Conservation (phyloP, 2,888 invertebrate genomes). For the Sialis lutaria region DNA sequence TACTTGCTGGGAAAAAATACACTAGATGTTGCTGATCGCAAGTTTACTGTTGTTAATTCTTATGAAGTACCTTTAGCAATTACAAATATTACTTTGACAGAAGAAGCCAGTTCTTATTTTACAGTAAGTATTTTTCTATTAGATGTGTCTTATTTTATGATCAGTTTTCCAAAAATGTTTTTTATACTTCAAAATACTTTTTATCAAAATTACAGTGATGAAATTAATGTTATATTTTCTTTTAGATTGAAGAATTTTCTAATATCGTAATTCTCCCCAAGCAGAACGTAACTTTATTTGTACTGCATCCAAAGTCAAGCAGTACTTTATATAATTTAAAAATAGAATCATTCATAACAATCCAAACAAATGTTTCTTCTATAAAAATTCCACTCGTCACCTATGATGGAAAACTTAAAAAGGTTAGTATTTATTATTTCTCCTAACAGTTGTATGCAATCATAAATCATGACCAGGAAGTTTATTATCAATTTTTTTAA, state of each 20-base stretch:
- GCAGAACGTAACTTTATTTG: conserved; percentile 36
- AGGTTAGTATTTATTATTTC: conserved; percentile 20
- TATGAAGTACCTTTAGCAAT: conserved; percentile 57
- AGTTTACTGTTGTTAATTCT: conserved; percentile 48
- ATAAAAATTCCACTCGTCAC: conserved; percentile 51
- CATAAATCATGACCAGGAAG: conserved; percentile 11
- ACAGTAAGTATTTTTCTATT: conserved; percentile 25
- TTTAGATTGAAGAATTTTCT: conserved; percentile 40
- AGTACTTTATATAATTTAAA: conserved; percentile 31
- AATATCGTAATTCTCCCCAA: conserved; percentile 39
- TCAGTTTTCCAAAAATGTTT: not conserved
- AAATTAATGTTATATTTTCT: conserved; percentile 9
- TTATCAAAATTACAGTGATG: not conserved
- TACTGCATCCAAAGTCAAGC: conserved; percentile 33
- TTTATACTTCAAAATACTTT: too few species aligned
- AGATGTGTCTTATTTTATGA: not conserved
- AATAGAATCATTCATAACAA: conserved; percentile 40
- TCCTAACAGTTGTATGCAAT: not conserved
- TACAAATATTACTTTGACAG: conserved; percentile 47
- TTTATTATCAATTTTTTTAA: conserved; percentile 21
- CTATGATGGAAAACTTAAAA: conserved; percentile 52
- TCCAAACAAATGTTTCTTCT: conserved; percentile 58
- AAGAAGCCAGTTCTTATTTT: conserved; percentile 40
- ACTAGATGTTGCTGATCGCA: conserved; percentile 26
- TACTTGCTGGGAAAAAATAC: conserved; percentile 24